Base-by-base conservation (phyloP, 1,140 invertebrate genomes). In the Tetramorium alpestre region DNA sequence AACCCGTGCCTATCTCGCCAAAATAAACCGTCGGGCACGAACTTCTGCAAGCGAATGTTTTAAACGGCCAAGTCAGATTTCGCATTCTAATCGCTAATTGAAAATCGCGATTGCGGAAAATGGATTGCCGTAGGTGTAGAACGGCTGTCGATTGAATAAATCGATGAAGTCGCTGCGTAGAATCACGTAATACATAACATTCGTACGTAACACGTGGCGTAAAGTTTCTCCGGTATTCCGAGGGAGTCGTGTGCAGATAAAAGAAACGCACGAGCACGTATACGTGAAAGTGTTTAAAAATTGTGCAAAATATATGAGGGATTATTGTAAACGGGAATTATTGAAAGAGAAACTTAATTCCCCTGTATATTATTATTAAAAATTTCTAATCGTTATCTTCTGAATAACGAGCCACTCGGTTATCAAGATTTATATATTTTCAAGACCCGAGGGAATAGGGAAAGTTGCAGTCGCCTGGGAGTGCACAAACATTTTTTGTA, bases 11-110 rank as follows among this genome's bases (percentile, higher is more conserved):
- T 89, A 93, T 92, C 82, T 95, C 93, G 86, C 92, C 93, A 85
- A 95, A 95, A 89, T 95, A 94, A 69, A 94, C 91, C 84, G 92
- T 92, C 51, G 94, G 87, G 89, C 92, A 94, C 75, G 93, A 93
- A 90, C 87, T 93, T 92, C 94, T 95, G 91, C 11, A 93, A 93
- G 22, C 2, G 10, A 60, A 28, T 82, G 60, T 25, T 44, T 25
- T 44, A n/a, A 73, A 7, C 18, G 6, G 33, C 16, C 0, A 54
- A 67, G 13, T 51, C 6, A 80, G 47, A 67, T 6, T 22, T 22
- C 22, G 22, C 38, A 33, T 65, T 47, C 38, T 18, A 47, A 41
- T 13, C 22, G 33, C 22, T 7, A 28, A 49, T 47, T 6, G 13
- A 18, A 49, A 78, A 33, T 28, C 56, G 8, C 18, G 41, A 47